These are phyloP conservation scores for Parthenolecanium corni DNA, from an alignment of 2,888 invertebrate species.

Conservation along the genomic window DNA sequence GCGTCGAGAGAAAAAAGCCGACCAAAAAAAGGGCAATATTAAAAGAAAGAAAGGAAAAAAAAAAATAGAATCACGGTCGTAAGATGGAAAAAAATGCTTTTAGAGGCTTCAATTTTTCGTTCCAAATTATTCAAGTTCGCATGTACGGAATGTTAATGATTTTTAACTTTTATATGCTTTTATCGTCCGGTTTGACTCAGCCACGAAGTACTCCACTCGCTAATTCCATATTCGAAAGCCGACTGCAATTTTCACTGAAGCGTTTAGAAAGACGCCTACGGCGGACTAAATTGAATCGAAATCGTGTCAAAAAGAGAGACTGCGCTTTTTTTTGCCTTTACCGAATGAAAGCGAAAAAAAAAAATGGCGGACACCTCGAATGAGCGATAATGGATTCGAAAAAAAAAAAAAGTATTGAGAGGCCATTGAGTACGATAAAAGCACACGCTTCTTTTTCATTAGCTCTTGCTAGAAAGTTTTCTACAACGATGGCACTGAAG, in stretches of 20 bases:
- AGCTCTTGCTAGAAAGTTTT: no score
- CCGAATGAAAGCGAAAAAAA: no score
- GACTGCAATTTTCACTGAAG: not conserved
- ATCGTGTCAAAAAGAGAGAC: not conserved
- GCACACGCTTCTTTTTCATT: no score
- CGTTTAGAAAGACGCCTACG: not conserved
- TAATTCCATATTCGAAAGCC: not conserved
- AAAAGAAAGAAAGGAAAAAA: no score
- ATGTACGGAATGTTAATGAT: not conserved
- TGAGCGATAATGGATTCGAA: no score
- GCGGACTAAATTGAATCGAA: not conserved
- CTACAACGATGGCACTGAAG: no score
- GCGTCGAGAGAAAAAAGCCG: not conserved
- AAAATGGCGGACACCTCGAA: no score
- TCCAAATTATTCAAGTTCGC: not conserved
- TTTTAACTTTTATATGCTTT: not conserved
- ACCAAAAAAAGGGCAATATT: no score
- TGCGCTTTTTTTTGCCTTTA: not conserved
- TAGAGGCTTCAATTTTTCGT: constrained; percentile 14
- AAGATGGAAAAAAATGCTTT: not conserved
- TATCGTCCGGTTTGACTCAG: not conserved
- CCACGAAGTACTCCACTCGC: not conserved
- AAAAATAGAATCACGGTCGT: not conserved
- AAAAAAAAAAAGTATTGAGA: no score
- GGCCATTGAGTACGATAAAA: no score